Conservation (phyloP, 64 coral and sea anemone species). For the Dendrophyllia cribrosa region DNA sequence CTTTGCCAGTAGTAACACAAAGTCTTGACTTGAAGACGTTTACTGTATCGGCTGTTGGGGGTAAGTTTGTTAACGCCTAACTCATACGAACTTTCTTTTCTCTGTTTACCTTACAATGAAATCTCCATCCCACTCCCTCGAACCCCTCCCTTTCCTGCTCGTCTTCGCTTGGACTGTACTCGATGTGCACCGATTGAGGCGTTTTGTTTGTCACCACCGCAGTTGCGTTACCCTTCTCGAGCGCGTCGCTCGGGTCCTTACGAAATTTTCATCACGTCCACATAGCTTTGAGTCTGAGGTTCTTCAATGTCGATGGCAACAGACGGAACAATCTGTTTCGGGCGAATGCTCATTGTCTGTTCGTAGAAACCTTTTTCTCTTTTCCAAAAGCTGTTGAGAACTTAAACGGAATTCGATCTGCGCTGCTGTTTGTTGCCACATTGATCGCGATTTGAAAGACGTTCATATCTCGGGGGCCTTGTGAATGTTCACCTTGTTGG, state of each 20-base stretch:
- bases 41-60: too few relatives aligned
- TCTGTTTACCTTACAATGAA: conserved; percentile 60
- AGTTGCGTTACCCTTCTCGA: not conserved
- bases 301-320: conserved; percentile 50
- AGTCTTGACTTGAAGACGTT: too few relatives aligned
- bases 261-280: conserved; percentile 72
- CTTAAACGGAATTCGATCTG: conserved; percentile 55
- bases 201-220: not conserved
- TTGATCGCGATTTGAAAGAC: conserved; percentile 33
- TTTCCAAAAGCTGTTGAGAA: conserved; percentile 63
- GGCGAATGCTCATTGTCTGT: conserved; percentile 52
- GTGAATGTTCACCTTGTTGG: not conserved
- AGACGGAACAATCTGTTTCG: conserved; percentile 34
- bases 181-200: conserved; percentile 22
- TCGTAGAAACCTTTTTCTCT: conserved; percentile 54
- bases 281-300: conserved; percentile 17
- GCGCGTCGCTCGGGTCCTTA: conserved; percentile 38
- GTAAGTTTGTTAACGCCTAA: too few relatives aligned
- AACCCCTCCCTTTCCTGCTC: conserved; percentile 47
- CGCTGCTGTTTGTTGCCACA: conserved; percentile 32
- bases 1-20: too few relatives aligned
- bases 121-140: conserved; percentile 50
- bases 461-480: conserved; percentile 40
- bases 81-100: too few relatives aligned
- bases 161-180: conserved; percentile 45